Conservation (phyloP, 1,140 invertebrate genomes). For the Diabrotica undecimpunctata region DNA sequence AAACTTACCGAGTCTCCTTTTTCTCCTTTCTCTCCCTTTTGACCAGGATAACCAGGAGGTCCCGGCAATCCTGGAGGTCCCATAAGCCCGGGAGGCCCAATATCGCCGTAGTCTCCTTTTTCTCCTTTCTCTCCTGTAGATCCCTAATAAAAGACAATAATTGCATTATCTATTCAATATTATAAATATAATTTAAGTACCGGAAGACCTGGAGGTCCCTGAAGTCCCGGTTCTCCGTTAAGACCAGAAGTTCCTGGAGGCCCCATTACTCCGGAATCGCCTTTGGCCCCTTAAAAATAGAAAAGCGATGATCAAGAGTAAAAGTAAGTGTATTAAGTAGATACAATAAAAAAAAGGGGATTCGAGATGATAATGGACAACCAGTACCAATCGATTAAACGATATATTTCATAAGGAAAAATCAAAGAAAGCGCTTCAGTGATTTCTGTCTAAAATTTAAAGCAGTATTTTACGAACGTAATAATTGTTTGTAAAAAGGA, state of each 20-base stretch:
- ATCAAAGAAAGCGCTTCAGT: no score
- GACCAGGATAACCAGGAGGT: constrained; percentile 80
- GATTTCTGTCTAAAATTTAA: no score
- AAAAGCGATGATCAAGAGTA: no score
- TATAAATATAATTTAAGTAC: constrained; percentile 41
- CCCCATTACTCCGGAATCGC: constrained; percentile 63
- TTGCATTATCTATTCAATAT: no score
- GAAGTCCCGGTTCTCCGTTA: constrained; percentile 80
- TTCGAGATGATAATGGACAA: no score
- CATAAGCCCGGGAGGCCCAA: constrained; percentile 82
- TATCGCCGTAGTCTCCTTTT: constrained; percentile 87
- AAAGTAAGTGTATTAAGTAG: no score
- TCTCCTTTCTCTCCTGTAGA: constrained; percentile 80
- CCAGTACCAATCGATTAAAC: no score
- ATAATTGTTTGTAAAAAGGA: no score
- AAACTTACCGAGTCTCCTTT: constrained; percentile 85
- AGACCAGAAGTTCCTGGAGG: constrained; percentile 75
- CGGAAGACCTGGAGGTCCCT: constrained; percentile 80
- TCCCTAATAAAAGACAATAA: constrained; percentile 53
- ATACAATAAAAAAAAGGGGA: no score
- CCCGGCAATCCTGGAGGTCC: constrained; percentile 68
- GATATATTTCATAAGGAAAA: no score
- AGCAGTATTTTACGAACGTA: no score
- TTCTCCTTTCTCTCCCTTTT: constrained; percentile 86
- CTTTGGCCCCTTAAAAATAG: constrained; percentile 41